Conservation (phyloP, 1,140 invertebrate genomes). For the Branchinecta lynchi region DNA sequence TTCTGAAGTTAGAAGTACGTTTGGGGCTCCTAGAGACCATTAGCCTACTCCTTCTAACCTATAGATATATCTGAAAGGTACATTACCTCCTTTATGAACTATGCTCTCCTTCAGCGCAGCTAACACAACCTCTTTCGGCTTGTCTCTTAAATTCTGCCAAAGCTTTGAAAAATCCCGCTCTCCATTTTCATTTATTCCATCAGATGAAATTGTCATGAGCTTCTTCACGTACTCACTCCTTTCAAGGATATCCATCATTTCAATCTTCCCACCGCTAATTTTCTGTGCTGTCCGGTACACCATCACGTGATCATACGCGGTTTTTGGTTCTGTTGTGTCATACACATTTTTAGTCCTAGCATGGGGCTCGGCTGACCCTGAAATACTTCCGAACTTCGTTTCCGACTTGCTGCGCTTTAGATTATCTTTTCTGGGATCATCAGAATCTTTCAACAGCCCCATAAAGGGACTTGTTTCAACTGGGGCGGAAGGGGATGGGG, state of each 20-base stretch:
- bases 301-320: background rate
- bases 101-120: background rate
- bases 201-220: background rate
- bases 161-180: background rate
- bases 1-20: no score
- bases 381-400: no score
- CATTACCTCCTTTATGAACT: background rate
- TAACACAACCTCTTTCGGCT: background rate
- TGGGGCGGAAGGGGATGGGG: no score
- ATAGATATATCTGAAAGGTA: background rate
- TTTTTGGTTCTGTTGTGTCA: background rate
- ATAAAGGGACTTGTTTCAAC: no score
- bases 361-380: no score
- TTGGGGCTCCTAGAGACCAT: no score
- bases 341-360: no score
- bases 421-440: no score
- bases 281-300: background rate
- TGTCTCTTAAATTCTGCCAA: background rate
- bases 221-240: background rate
- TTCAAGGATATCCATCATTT: background rate
- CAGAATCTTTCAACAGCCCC: no score
- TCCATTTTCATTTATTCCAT: background rate
- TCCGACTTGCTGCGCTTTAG: no score
- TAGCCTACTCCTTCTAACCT: no score
- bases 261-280: background rate